A percentile compares a stretch with the other conserved stretches of the same genome.
phyloP scores from a whole-genome alignment of 2,797 vertebrate genomes.

The Neostethus bicornis region DNA sequence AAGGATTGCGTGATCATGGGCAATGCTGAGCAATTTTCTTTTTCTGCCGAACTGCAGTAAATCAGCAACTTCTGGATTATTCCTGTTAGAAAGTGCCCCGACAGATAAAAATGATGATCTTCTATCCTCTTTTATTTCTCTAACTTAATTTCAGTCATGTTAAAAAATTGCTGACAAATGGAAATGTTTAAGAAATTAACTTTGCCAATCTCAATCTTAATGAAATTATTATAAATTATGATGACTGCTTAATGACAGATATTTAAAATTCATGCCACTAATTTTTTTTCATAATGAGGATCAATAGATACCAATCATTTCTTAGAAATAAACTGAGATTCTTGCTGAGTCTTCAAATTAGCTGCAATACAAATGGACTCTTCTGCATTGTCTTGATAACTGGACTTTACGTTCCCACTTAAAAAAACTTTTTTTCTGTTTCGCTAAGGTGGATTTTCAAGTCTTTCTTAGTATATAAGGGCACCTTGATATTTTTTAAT shows the following conservation, averaged over 20 bases:
- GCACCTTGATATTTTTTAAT: constrained; percentile 6
- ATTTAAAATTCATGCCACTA: constrained; percentile 41
- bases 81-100: constrained; percentile 40
- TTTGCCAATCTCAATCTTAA: constrained; percentile 33
- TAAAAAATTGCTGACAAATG: constrained; percentile 44
- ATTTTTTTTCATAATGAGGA: constrained; percentile 41
- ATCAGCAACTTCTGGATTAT: constrained; percentile 31
- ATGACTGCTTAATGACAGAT: constrained; percentile 36
- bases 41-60: constrained; percentile 31
- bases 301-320: constrained; percentile 45
- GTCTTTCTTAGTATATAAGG: constrained; percentile 2
- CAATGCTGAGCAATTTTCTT: constrained; percentile 41
- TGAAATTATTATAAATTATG: constrained; percentile 34
- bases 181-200: constrained; percentile 16
- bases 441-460: neutral
- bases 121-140: constrained; percentile 36
- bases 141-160: constrained; percentile 17
- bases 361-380: constrained; percentile 23
- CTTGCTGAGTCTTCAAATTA: constrained; percentile 28
- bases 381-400: constrained; percentile 16
- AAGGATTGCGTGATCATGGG: constrained; percentile 30
- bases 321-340: constrained; percentile 32
- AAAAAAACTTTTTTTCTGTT: neutral
- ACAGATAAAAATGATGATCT: constrained; percentile 45
- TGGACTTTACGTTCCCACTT: constrained; percentile 2